A percentile compares a stretch with the other conserved stretches of the same genome.
Conservation (phyloP, 2,797 vertebrate species). For the Rallus crepitans region DNA sequence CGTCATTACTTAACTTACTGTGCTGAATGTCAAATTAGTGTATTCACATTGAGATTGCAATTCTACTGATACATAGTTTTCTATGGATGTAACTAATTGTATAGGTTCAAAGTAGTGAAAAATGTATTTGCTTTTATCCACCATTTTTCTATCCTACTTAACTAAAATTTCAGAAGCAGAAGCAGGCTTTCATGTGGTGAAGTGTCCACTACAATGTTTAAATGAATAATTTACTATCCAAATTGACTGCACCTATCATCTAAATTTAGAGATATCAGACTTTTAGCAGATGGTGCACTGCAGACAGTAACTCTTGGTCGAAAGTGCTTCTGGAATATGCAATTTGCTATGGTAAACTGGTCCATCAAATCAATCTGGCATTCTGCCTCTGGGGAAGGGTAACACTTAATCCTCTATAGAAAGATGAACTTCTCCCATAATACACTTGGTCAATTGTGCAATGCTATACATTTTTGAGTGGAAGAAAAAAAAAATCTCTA, state of each 20-base stretch:
- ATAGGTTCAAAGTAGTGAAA: neutral
- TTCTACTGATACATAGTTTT: neutral
- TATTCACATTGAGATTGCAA: neutral
- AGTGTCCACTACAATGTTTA: conserved; percentile 40
- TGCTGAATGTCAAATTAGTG: neutral
- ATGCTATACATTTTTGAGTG: neutral
- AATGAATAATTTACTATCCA: conserved; percentile 59
- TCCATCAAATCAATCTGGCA: conserved; percentile 58
- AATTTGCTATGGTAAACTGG: conserved; percentile 53
- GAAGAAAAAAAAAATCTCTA: neutral
- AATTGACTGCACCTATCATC: conserved; percentile 25
- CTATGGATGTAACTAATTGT: neutral
- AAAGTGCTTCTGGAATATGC: conserved; percentile 37
- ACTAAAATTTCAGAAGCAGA: conserved; percentile 15
- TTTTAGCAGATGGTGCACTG: conserved; percentile 60
- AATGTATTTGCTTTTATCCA: neutral
- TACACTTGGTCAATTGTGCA: conserved; percentile 33
- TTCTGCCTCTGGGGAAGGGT: conserved; percentile 32
- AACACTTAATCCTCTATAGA: conserved; percentile 16
- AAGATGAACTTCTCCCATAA: conserved; percentile 35
- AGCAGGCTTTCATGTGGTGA: conserved; percentile 32
- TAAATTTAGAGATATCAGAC: conserved; percentile 64
- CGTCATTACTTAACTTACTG: neutral
- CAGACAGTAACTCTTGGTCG: conserved; percentile 45
- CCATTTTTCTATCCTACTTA: neutral